Evolutionary conservation across 64 coral and sea anemone species (phyloP).

Genomic region (Montipora foliosa): DNA sequence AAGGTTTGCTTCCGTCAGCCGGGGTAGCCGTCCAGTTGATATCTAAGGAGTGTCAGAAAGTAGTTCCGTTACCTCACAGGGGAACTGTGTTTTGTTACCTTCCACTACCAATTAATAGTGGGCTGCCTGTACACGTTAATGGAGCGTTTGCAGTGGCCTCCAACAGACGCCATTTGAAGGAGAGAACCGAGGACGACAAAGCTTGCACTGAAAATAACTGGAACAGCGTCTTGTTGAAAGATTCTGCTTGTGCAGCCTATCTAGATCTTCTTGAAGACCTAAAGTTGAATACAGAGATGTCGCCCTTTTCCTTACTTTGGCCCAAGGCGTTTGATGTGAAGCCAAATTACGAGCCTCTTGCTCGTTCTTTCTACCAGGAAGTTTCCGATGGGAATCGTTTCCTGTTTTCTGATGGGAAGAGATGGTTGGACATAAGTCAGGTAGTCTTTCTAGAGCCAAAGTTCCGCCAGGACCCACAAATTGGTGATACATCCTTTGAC

Average conservation of each 20-base stretch:
- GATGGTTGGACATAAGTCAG: slow-evolving; percentile 50
- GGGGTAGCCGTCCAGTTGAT: slow-evolving; percentile 66
- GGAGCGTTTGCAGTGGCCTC: slow-evolving; percentile 80
- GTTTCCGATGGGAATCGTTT: background rate
- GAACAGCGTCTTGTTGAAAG: slow-evolving; percentile 82
- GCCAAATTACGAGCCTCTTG: slow-evolving; percentile 42
- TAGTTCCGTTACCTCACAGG: slow-evolving; percentile 49
- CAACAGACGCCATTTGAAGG: slow-evolving; percentile 77
- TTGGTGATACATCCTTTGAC: slow-evolving; percentile 66
- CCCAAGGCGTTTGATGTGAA: slow-evolving; percentile 42
- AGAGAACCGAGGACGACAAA: slow-evolving; percentile 87
- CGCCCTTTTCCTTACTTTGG: slow-evolving; percentile 72
- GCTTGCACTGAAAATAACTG: slow-evolving; percentile 63
- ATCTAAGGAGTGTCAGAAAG: background rate
- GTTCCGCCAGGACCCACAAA: slow-evolving; percentile 25
- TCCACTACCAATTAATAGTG: slow-evolving; percentile 79
- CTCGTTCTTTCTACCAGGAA: slow-evolving; percentile 61
- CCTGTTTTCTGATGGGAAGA: slow-evolving; percentile 72
- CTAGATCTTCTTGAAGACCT: slow-evolving; percentile 65
- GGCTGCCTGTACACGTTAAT: slow-evolving; percentile 88
- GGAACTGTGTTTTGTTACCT: slow-evolving; percentile 82
- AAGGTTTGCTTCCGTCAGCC: slow-evolving; percentile 67
- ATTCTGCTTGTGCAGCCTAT: slow-evolving; percentile 71
- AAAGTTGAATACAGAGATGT: background rate
- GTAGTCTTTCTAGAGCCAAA: slow-evolving; percentile 61